phyloP scores from a whole-genome alignment of 1,140 invertebrate genomes.

The Drosophila nikananu region DNA sequence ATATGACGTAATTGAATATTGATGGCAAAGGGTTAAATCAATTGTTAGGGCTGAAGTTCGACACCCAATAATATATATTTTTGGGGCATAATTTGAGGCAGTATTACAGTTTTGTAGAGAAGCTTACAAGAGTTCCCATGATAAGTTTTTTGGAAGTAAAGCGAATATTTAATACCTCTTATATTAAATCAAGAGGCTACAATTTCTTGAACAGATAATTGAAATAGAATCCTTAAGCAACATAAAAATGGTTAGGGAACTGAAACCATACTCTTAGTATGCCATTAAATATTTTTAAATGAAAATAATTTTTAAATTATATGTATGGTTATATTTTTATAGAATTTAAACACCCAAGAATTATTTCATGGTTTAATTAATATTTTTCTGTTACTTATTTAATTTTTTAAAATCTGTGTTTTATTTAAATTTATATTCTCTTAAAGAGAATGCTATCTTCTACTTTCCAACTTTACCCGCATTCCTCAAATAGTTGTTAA shows the following conservation, averaged over 20 bases:
- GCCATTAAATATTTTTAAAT: no score
- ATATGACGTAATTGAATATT: constrained; percentile 39
- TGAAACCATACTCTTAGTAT: no score
- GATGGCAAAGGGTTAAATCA: constrained; percentile 68
- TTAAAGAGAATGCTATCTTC: background rate
- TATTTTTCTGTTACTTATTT: background rate
- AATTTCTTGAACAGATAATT: no score
- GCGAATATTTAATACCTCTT: background rate
- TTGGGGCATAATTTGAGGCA: constrained; percentile 2
- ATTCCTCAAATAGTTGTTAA: constrained; percentile 29
- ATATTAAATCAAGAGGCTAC: no score
- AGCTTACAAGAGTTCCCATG: background rate
- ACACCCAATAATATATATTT: background rate
- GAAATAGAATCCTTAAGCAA: no score
- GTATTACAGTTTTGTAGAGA: background rate
- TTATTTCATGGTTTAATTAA: background rate
- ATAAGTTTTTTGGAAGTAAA: background rate
- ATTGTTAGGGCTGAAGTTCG: constrained; percentile 16
- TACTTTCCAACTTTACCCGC: constrained; percentile 35
- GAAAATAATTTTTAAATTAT: no score
- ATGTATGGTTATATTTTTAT: no score
- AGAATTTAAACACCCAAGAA: no score
- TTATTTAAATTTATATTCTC: no score
- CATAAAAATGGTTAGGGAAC: no score
- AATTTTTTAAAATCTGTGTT: background rate